Conservation (phyloP, 2,797 vertebrate species). For the Schizopygopsis malacanthus region DNA sequence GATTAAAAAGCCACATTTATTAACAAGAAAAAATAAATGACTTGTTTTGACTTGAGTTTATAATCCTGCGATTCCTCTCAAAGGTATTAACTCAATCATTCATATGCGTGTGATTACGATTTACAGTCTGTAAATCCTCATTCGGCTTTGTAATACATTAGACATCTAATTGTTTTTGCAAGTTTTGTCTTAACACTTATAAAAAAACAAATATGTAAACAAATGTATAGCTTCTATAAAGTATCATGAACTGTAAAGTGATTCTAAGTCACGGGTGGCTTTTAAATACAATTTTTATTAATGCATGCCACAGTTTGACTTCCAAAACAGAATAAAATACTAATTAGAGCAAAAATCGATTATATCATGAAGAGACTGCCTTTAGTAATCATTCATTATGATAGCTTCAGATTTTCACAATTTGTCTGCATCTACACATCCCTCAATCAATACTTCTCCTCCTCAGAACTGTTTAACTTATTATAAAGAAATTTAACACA, state of each 20-base stretch:
- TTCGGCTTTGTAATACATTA: not conserved
- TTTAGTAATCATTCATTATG: conserved; percentile 28
- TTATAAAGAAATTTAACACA: not conserved
- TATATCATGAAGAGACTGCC: not conserved
- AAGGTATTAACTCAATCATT: conserved; percentile 1
- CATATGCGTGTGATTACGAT: not conserved
- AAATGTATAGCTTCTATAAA: not conserved
- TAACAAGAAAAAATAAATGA: conserved; percentile 20
- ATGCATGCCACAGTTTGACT: not conserved
- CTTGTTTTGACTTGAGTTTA: conserved; percentile 5
- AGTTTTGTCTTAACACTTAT: not conserved
- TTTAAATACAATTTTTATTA: not conserved
- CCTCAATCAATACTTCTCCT: not conserved
- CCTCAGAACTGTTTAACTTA: not conserved
- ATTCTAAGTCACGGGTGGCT: not conserved
- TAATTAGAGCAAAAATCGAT: not conserved
- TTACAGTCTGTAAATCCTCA: not conserved
- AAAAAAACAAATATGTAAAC: not conserved
- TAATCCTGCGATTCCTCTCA: not conserved
- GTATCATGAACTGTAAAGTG: not conserved
- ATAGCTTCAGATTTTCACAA: conserved; percentile 6
- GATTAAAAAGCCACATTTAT: conserved; percentile 18
- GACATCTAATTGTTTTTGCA: not conserved
- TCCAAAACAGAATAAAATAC: not conserved
- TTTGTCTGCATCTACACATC: not conserved